Conservation (phyloP, 2,797 vertebrate species). For the Oryzias dopingdopingensis region DNA sequence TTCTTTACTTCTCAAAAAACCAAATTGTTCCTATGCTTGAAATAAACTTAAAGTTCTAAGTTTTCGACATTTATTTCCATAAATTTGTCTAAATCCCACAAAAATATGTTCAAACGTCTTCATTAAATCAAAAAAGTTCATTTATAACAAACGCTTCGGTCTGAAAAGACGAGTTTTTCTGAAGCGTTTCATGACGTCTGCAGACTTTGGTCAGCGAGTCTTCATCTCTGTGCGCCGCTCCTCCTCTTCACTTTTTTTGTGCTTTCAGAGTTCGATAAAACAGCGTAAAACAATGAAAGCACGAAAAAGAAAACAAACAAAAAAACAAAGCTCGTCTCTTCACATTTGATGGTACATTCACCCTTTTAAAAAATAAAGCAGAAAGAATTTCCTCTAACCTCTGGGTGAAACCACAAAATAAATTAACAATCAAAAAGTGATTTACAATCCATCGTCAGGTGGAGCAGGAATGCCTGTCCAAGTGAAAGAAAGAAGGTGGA, state of each 20-base stretch:
- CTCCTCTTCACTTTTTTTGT: constrained; percentile 57
- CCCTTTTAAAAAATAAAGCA: constrained; percentile 17
- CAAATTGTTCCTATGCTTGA: too few relatives aligned
- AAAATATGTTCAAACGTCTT: too few relatives aligned
- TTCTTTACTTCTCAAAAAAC: too few relatives aligned
- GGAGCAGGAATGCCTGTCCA: constrained; percentile 27
- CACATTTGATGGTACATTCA: constrained; percentile 83
- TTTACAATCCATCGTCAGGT: constrained; percentile 34
- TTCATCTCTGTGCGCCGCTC: constrained; percentile 1
- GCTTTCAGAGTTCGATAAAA: constrained; percentile 55
- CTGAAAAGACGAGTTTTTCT: too few relatives aligned
- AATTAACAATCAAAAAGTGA: constrained; percentile 61
- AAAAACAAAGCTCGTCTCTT: constrained; percentile 61
- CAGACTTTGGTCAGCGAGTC: not conserved
- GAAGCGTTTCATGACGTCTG: not conserved
- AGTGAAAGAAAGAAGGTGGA: constrained; percentile 28
- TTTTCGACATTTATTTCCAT: too few relatives aligned
- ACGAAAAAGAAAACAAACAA: constrained; percentile 23
- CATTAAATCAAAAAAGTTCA: too few relatives aligned
- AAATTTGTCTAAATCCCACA: too few relatives aligned
- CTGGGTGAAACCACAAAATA: constrained; percentile 35
- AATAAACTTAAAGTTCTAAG: too few relatives aligned
- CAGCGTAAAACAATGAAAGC: constrained; percentile 25
- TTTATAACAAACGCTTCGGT: too few relatives aligned
- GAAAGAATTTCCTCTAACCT: not conserved